Conservation (phyloP, 2,888 invertebrate genomes). For the Drosophila nigritarsus region DNA sequence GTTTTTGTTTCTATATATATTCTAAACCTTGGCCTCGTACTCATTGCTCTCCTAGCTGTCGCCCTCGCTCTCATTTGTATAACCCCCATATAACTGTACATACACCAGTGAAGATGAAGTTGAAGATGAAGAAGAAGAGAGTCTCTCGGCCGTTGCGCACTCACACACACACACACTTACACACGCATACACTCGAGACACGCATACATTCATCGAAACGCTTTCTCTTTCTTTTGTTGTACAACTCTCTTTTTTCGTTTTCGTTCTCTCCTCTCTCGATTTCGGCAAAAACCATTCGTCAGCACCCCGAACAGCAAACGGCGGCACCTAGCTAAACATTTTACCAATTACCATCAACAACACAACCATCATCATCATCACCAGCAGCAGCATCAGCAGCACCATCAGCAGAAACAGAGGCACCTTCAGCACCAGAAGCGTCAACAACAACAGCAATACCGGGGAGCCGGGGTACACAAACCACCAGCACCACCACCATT, state of each 20-base stretch:
- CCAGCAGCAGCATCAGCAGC: slow-evolving; percentile 35
- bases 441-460: slow-evolving; percentile 24
- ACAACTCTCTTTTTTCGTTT: slow-evolving; percentile 76
- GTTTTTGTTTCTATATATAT: slow-evolving; percentile 20
- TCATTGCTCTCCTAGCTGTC: slow-evolving; percentile 18
- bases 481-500: slow-evolving; percentile 4
- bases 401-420: slow-evolving; percentile 17
- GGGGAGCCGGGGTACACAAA: slow-evolving; percentile 13
- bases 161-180: slow-evolving; percentile 27
- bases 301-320: slow-evolving; percentile 84
- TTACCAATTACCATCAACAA: slow-evolving; percentile 73
- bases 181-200: slow-evolving; percentile 21
- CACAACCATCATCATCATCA: slow-evolving; percentile 62
- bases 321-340: slow-evolving; percentile 83
- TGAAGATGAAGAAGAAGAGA: slow-evolving; percentile 5
- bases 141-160: slow-evolving; percentile 25
- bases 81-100: slow-evolving; percentile 37
- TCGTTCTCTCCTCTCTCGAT: slow-evolving; percentile 54
- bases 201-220: slow-evolving; percentile 56
- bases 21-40: slow-evolving; percentile 18
- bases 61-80: slow-evolving; percentile 26
- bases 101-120: slow-evolving; percentile 12
- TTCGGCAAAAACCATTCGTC: slow-evolving; percentile 66
- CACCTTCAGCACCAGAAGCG: slow-evolving; percentile 25
- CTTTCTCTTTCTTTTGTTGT: slow-evolving; percentile 78